Conservation (phyloP, 2,888 invertebrate species). For the Scaptomyza flava region DNA sequence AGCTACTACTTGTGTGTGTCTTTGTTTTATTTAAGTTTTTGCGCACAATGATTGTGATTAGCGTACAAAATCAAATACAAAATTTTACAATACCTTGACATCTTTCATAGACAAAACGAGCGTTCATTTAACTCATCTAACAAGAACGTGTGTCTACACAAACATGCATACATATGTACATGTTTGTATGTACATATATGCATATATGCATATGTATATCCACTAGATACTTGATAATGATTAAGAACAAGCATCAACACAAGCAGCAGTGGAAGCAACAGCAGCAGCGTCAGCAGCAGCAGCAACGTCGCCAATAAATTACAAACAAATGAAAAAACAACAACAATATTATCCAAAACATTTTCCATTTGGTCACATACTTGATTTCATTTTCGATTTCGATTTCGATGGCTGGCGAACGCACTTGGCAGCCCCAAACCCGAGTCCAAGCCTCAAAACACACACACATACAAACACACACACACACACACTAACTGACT, state of each 20-base stretch:
- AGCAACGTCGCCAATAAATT: slow-evolving; percentile 38
- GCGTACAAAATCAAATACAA: slow-evolving; percentile 58
- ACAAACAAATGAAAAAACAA: slow-evolving; percentile 35
- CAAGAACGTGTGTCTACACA: slow-evolving; percentile 13
- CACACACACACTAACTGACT: not conserved
- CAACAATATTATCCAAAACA: slow-evolving; percentile 16
- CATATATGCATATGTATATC: slow-evolving; percentile 18
- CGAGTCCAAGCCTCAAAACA: slow-evolving; percentile 6
- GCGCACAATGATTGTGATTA: slow-evolving; percentile 55
- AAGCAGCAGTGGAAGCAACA: not conserved
- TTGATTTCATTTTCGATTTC: slow-evolving; percentile 57
- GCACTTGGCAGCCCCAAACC: slow-evolving; percentile 11
- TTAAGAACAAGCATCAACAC: slow-evolving; percentile 25
- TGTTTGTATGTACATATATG: slow-evolving; percentile 32
- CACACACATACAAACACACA: slow-evolving; percentile 7
- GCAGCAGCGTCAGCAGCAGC: too few species aligned
- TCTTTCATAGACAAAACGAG: slow-evolving; percentile 75
- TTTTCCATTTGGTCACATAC: slow-evolving; percentile 69
- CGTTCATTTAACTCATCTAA: slow-evolving; percentile 80
- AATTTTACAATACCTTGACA: slow-evolving; percentile 77
- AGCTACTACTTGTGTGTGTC: slow-evolving; percentile 1
- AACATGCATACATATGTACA: not conserved
- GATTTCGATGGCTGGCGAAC: slow-evolving; percentile 35
- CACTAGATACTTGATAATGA: slow-evolving; percentile 35
- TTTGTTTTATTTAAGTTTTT: slow-evolving; percentile 5